Evolutionary conservation across 1,140 invertebrate genomes (phyloP), one percentile per base, ranked within the genome.

Genomic region (Brachionus rubens): DNA sequence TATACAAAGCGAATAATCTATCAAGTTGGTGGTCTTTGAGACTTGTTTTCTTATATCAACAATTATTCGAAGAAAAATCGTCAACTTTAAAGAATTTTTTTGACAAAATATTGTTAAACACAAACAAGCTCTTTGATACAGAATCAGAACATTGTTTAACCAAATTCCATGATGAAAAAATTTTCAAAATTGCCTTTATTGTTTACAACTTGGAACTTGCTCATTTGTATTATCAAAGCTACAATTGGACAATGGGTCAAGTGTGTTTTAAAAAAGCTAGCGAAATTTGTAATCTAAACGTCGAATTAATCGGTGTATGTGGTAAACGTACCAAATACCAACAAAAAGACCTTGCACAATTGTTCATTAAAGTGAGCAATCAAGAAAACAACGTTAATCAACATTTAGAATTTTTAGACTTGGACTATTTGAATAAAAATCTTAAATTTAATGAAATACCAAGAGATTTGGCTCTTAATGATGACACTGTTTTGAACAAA

Each of bases 291-390:
- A 87, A 89, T 48, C 81, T 94, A 52, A 87, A 88, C 52, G 83
- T 93, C 28, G 86, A 90, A 79, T 83, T 91, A 10, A 86, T 86
- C 82, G 89, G 89, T 87, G 77, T 72, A n/a, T 82, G 96, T 54
- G 94, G 94, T 7, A 93, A 92, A 83, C 87, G 94, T 76, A 97
- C 94, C 16, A 91, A 90, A 80, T 94, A 89, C 83, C 94, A 98
- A 83, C 85, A 90, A 79, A 88, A 90, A 65, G 87, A 90, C 46
- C 83, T 92, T 24, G 88, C 94, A 0, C 94, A 96, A 80, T 83
- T 97, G 40, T 88, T 90, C 19, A 81, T 96, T 0, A 86, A 88
- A 77, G 85, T 92, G 9, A 83, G 84, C 19, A 84, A 87, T 80
- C 79, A 85, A n/a, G n/a, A n/a, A 75, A 48, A 80, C 12, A 26